Base-by-base conservation (phyloP, 1,140 invertebrate species). In the Cheumatopsyche charites region DNA sequence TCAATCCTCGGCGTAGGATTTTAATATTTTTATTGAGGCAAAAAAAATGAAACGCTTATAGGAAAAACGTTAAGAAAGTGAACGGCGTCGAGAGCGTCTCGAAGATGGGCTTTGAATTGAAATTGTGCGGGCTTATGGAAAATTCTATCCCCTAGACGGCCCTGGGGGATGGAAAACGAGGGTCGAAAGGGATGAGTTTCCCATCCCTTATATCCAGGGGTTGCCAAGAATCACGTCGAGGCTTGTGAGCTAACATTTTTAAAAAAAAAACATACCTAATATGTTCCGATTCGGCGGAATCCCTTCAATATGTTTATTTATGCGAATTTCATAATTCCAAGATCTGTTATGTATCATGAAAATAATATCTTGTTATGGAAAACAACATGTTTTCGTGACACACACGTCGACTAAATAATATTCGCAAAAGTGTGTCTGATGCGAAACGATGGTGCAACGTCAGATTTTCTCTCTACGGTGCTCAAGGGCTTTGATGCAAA, bases 71-170 rank as follows among this genome's bases (percentile, higher is more conserved):
- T 75, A 75, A 47, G 67, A 70, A 72, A 75, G 70, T 75, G 69
- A 72, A 71, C 74, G 67, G 62, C 66, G 68, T 73, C 62, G 43
- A 69, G 71, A 71, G 63, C 66, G 43, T 52, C 58, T 67, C 62
- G 62, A 52, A 73, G 67, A 72, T 71, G 45, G 71, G 74, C 71
- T 75, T 71, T 75, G 74, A 75, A 73, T 73, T 73, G 71, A 73
- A 75, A 75, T 75, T 75, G 74, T 62, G 71, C 71, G 43, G 71
- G 62, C 74, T 75, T 75, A 75, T 75, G 74, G 74, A 73, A 75
- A 75, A 72, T 67, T 68, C 67, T 67, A 63, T 69, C 74, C 25
- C 74, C 66, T 42, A 47, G 69, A 62, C 43, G 23, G 67, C 17
- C 36, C 55, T 25, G 6, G 49, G 67, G 36, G 47, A 9, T 55